Evolutionary conservation across 2,797 vertebrate genomes (phyloP).

Genomic region (Lithobates sylvaticus): DNA sequence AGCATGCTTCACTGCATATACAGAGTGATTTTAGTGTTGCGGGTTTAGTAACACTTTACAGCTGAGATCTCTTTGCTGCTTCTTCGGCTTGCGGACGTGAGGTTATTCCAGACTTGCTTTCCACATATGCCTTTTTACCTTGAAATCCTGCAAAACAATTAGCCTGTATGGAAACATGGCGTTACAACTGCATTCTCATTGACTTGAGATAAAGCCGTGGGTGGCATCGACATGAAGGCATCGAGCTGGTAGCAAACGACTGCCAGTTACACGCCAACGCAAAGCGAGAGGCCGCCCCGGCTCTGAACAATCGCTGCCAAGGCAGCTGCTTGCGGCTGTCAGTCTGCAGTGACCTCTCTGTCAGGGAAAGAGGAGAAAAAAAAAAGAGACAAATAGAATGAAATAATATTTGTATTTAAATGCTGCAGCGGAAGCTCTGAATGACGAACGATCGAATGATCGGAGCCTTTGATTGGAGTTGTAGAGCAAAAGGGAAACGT

Average conservation of each 20-base stretch:
- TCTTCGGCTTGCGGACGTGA: background rate
- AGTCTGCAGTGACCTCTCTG: conserved; percentile 9
- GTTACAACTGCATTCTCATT: conserved; percentile 5
- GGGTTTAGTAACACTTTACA: too few species aligned
- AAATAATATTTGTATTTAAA: too few species aligned
- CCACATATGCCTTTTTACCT: background rate
- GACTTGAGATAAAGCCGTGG: conserved; percentile 28
- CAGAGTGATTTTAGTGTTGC: too few species aligned
- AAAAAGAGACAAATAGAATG: background rate
- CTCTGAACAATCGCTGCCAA: conserved; percentile 2
- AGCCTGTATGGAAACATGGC: background rate
- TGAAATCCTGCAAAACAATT: conserved; percentile 3
- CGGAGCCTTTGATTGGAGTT: too few species aligned
- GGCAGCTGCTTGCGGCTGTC: conserved; percentile 13
- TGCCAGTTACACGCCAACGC: conserved; percentile 16
- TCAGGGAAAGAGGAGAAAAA: background rate
- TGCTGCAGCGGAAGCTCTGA: too few species aligned
- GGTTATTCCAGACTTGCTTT: background rate
- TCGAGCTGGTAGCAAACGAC: conserved; percentile 1
- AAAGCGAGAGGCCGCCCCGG: background rate
- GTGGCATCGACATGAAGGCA: too few species aligned
- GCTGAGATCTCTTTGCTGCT: too few species aligned
- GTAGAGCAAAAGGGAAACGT: too few species aligned
- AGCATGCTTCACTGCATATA: too few species aligned
- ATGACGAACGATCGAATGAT: too few species aligned